Evolutionary conservation across 2,797 vertebrate genomes (phyloP).

Genomic region (Pachyuromys duprasi): DNA sequence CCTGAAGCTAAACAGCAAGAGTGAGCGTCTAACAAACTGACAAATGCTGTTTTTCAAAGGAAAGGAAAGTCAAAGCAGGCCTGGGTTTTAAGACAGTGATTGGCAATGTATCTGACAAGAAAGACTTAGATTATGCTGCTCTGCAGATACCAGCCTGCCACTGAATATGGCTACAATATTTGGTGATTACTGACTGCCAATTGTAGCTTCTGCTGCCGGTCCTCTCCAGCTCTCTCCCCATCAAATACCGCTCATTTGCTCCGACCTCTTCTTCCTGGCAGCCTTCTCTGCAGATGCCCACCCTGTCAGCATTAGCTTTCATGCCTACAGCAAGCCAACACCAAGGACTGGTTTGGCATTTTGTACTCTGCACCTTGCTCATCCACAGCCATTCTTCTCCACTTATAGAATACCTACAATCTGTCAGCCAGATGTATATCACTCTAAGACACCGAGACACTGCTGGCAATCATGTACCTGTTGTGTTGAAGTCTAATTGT

Average conservation of each 20-base stretch:
- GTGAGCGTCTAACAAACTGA: background rate
- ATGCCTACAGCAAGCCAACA: no score
- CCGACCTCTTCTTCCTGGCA: background rate
- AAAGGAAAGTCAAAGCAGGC: background rate
- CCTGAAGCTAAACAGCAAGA: background rate
- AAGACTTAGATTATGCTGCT: background rate
- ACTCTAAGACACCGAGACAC: background rate
- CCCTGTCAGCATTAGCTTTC: background rate
- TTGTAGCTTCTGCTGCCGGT: background rate
- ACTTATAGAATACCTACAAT: constrained; percentile 10
- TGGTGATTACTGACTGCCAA: background rate
- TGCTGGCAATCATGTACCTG: background rate
- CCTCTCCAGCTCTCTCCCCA: background rate
- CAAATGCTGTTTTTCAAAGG: constrained; percentile 20
- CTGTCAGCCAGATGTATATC: constrained; percentile 59
- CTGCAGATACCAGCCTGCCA: background rate
- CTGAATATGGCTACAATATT: background rate
- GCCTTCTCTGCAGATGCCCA: background rate
- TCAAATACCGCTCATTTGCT: background rate
- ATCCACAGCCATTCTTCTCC: background rate
- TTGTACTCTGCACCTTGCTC: background rate
- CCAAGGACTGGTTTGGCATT: background rate
- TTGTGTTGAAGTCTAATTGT: background rate
- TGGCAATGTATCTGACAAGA: background rate
- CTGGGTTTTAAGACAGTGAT: background rate